phyloP scores from a whole-genome alignment of 2,797 vertebrate species.

The Characodon lateralis region DNA sequence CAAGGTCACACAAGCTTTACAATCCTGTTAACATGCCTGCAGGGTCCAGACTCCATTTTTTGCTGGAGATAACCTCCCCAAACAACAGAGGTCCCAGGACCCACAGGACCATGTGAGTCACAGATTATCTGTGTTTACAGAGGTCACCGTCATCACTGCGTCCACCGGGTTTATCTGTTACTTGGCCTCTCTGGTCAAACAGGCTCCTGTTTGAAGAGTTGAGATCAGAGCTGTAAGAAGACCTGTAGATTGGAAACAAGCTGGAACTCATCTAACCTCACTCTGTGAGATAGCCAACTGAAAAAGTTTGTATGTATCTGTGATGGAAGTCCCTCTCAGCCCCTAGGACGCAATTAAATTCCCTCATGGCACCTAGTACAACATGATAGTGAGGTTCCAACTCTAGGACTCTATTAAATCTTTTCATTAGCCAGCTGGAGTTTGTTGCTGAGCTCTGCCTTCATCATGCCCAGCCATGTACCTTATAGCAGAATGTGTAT shows the following conservation, averaged over 20 bases:
- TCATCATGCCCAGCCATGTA: slow-evolving; percentile 25
- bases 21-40: slow-evolving; percentile 55
- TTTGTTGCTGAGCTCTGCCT: slow-evolving; percentile 28
- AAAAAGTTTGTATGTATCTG: slow-evolving; percentile 7
- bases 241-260: slow-evolving; percentile 60
- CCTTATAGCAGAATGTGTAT: slow-evolving; percentile 40
- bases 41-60: slow-evolving; percentile 56
- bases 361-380: slow-evolving; percentile 27
- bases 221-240: slow-evolving; percentile 45
- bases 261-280: slow-evolving; percentile 26
- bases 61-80: slow-evolving; percentile 67
- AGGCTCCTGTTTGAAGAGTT: slow-evolving; percentile 61
- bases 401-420: slow-evolving; percentile 51
- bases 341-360: slow-evolving; percentile 62
- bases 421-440: slow-evolving; percentile 56
- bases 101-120: slow-evolving; percentile 57
- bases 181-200: slow-evolving; percentile 45
- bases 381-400: slow-evolving; percentile 34
- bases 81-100: slow-evolving; percentile 63
- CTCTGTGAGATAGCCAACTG: slow-evolving; percentile 45
- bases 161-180: slow-evolving; percentile 70
- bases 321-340: slow-evolving; percentile 41
- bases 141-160: slow-evolving; percentile 48
- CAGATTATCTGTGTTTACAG: slow-evolving; percentile 77
- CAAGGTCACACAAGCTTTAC: slow-evolving; percentile 64